These are phyloP conservation scores for Eospalax fontanierii DNA, from an alignment of 2,797 vertebrate genomes.

Conservation along the genomic window DNA sequence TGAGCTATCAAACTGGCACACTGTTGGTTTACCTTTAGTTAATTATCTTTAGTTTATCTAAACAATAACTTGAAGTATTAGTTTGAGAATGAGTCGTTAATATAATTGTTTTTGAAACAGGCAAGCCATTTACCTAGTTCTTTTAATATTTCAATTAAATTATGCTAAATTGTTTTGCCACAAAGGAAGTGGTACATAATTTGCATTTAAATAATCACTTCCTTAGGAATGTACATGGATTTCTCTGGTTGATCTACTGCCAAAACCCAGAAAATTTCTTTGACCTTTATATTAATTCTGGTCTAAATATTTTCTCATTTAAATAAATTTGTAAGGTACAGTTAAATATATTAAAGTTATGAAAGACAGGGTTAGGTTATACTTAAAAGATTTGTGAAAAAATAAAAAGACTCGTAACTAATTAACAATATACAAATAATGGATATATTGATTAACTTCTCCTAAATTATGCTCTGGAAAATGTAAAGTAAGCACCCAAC, in stretches of 20 bases:
- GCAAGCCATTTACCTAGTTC: background rate
- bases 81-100: slow-evolving; percentile 29
- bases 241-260: slow-evolving; percentile 16
- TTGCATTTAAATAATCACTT: slow-evolving; percentile 52
- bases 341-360: slow-evolving; percentile 24
- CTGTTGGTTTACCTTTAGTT: background rate
- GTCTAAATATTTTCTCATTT: background rate
- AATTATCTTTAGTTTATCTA: slow-evolving; percentile 22
- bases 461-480: background rate
- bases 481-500: background rate
- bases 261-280: background rate
- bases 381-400: background rate
- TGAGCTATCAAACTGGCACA: background rate
- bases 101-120: background rate
- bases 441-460: background rate
- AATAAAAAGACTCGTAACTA: background rate
- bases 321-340: background rate
- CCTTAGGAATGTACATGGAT: background rate
- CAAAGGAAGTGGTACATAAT: slow-evolving; percentile 11
- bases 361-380: background rate
- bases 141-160: slow-evolving; percentile 41
- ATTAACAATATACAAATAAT: background rate
- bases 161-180: slow-evolving; percentile 44
- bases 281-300: slow-evolving; percentile 4
- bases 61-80: slow-evolving; percentile 52